Base-by-base conservation (phyloP, 2,113 vertebrate genomes). In the Aythya baeri region DNA sequence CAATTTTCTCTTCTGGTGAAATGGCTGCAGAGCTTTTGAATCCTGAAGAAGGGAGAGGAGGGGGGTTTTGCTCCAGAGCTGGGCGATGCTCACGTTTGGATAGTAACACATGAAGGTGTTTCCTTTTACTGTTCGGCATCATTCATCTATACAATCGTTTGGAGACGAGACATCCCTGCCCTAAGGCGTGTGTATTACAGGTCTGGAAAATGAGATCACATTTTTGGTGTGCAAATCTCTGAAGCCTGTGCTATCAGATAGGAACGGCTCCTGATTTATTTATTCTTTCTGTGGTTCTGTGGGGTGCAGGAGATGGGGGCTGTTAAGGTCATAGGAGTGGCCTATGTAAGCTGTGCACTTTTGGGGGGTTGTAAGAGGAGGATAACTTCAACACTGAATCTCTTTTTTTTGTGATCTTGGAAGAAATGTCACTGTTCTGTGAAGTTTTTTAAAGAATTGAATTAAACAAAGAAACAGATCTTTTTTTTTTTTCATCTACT, bases 141-240 rank as follows among this genome's bases (percentile, higher is more conserved):
- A 58, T 83, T 93, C 75, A 93, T 96, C 80, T 88, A 4, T 94
- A 68, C 10, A 44, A 20, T 87, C 34, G 26, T 70, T 89, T 92
- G 77, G 88, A 87, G 80, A 66, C 44, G 72, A 84, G 77, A 73
- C 73, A 65, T 90, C 77, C 57, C 54, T 93, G 57, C 83, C 72
- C 61, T 93, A 20, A 84, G 70, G 83, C 44, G 27, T 83, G 23
- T 84, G 83, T 72, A 21, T 58, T 76, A 81, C 29, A 90, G 70
- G 43, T 78, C 29, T 49, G 72, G 66, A 90, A 94, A 93, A 68
- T 86, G 61, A 93, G 83, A 78, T 94, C 73, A 22, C 58, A 50
- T 88, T 91, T 95, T 71, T 90, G 65, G 31, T 62, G 62, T 95
- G 50, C 58, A 84, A 84, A 71, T 94, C 58, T 34, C 73, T 70